Percentiles rank a stretch among this genome's conserved stretches.
phyloP scores from a whole-genome alignment of 2,888 invertebrate species.

The Drosophila buzzatii region DNA sequence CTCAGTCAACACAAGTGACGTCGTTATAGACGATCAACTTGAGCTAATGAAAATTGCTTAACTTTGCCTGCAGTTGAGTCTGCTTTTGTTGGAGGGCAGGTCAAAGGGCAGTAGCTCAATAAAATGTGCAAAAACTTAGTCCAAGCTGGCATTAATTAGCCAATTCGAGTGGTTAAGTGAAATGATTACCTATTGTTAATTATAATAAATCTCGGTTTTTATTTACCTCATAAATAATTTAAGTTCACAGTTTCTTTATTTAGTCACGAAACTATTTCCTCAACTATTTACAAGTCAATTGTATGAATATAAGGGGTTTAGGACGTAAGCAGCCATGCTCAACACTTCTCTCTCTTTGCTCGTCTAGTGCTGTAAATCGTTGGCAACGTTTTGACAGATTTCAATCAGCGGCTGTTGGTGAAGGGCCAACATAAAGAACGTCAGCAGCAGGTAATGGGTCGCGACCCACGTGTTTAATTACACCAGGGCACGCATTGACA shows the following conservation, averaged over 20 bases:
- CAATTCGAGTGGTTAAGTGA: not conserved
- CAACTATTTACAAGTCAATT: slow-evolving; percentile 37
- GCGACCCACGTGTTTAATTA: slow-evolving; percentile 71
- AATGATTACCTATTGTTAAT: not conserved
- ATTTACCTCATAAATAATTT: no score
- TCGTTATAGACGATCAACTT: slow-evolving; percentile 32
- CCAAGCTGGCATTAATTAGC: not conserved
- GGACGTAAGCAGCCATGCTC: slow-evolving; percentile 22
- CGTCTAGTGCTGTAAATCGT: slow-evolving; percentile 19
- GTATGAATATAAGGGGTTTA: slow-evolving; percentile 21
- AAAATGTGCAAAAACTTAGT: slow-evolving; percentile 6
- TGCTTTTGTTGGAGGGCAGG: not conserved
- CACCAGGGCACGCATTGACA: slow-evolving; percentile 63
- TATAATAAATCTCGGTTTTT: no score
- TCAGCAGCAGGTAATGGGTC: slow-evolving; percentile 7
- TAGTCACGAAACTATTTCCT: not conserved
- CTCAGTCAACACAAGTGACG: slow-evolving; percentile 46
- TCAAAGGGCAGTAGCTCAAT: slow-evolving; percentile 8
- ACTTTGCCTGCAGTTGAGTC: slow-evolving; percentile 1
- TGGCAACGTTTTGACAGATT: slow-evolving; percentile 72
- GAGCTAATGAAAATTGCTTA: slow-evolving; percentile 34
- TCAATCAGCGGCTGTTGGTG: slow-evolving; percentile 62
- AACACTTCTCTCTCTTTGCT: slow-evolving; percentile 4
- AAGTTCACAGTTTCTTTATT: not conserved
- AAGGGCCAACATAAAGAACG: slow-evolving; percentile 24